Conservation (phyloP, 2,888 invertebrate genomes). For the Tenthredo mesomela region DNA sequence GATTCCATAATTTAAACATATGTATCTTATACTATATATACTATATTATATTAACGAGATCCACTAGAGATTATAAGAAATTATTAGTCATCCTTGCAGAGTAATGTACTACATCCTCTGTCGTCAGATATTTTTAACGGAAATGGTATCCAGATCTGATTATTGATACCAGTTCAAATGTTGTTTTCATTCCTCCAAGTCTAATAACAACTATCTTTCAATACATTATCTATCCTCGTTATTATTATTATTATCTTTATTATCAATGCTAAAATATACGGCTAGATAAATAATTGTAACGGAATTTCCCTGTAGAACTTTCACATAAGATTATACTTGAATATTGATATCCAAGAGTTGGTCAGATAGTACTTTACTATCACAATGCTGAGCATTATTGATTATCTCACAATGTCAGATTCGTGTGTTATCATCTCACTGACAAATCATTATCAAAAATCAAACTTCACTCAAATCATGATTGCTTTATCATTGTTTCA, state of each 20-base stretch:
- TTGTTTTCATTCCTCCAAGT: neutral
- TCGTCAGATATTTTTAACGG: neutral
- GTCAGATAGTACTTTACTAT: neutral
- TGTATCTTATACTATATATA: no score
- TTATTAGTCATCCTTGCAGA: neutral
- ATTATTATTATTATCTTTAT: neutral
- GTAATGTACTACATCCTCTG: neutral
- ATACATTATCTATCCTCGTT: neutral
- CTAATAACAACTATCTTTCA: neutral
- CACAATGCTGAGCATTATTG: neutral
- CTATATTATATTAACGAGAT: neutral
- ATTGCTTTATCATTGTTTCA: constrained; percentile 23
- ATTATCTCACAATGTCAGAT: neutral
- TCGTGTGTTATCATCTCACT: neutral
- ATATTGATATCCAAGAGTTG: neutral
- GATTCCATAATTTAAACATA: neutral
- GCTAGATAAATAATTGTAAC: neutral
- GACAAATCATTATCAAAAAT: neutral
- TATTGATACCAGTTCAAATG: neutral
- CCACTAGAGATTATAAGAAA: neutral
- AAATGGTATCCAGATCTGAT: neutral
- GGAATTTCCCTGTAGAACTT: neutral
- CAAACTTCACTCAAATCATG: neutral
- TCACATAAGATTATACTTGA: neutral
- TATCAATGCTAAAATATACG: neutral